Percentiles rank a stretch among this genome's conserved stretches.
phyloP scores from a whole-genome alignment of 2,888 invertebrate species.

The Odontocerum albicorne region DNA sequence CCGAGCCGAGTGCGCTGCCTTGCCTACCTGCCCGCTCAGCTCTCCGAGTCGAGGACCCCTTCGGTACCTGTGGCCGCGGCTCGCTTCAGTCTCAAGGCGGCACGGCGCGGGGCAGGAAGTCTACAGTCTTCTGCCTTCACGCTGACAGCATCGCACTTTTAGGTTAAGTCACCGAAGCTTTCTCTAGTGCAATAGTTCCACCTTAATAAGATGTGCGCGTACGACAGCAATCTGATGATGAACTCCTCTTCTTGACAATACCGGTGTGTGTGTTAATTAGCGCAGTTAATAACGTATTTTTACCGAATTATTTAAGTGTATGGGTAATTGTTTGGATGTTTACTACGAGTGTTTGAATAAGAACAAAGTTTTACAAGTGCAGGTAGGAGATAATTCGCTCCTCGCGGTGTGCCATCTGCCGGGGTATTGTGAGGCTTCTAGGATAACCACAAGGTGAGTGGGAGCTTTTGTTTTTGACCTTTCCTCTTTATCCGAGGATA shows the following conservation, averaged over 20 bases:
- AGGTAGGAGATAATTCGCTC: slow-evolving; percentile 2
- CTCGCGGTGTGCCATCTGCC: slow-evolving; percentile 10
- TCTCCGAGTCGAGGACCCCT: neutral
- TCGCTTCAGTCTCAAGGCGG: slow-evolving; percentile 31
- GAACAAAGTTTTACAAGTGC: slow-evolving; percentile 1
- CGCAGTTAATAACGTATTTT: slow-evolving; percentile 10
- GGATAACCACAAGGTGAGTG: slow-evolving; percentile 21
- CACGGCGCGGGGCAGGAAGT: slow-evolving; percentile 27
- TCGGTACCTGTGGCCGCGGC: no score
- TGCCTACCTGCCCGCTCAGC: neutral
- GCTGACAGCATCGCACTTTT: slow-evolving; percentile 4
- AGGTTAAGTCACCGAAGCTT: slow-evolving; percentile 3
- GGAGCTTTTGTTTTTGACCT: no score
- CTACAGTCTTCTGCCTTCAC: neutral
- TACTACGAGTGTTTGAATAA: neutral
- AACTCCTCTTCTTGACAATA: neutral
- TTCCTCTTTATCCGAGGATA: no score
- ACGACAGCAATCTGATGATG: neutral
- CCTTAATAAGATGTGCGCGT: neutral
- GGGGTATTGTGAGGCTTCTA: slow-evolving; percentile 9
- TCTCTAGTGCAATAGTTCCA: neutral
- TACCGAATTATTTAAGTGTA: slow-evolving; percentile 14
- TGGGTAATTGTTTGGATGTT: slow-evolving; percentile 5
- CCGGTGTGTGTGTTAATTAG: slow-evolving; percentile 8
- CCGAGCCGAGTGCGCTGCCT: neutral